Evolutionary conservation across 2,888 invertebrate species (phyloP).

Genomic region (Macaria liturata): DNA sequence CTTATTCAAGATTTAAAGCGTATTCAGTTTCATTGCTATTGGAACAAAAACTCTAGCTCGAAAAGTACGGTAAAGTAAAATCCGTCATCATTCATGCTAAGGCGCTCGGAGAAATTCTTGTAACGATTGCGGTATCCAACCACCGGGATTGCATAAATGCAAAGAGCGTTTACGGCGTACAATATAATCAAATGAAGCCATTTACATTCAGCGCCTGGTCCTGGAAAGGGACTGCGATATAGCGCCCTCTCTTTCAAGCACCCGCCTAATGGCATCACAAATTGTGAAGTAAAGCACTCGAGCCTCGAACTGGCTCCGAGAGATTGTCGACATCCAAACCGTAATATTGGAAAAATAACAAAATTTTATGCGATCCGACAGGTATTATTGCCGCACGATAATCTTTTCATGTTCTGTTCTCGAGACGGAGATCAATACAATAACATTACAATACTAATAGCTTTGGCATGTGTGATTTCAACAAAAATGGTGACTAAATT

Average conservation of each 20-base stretch:
- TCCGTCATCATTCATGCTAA: conserved; percentile 14
- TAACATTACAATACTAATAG: conserved; percentile 29
- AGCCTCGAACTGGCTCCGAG: conserved; percentile 51
- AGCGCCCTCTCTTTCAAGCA: conserved; percentile 60
- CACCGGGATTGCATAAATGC: conserved; percentile 72
- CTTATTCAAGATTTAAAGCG: too few relatives aligned
- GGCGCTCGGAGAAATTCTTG: conserved; percentile 28
- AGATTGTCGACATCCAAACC: conserved; percentile 56
- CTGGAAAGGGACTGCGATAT: conserved; percentile 53
- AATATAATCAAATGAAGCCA: conserved; percentile 80
- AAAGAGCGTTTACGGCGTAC: conserved; percentile 67
- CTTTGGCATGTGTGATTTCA: conserved; percentile 15
- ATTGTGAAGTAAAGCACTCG: conserved; percentile 67
- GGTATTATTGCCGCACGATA: conserved; percentile 53
- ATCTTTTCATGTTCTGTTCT: conserved; percentile 51
- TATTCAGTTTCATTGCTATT: too few relatives aligned
- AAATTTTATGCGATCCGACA: conserved; percentile 67
- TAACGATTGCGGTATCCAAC: conserved; percentile 51
- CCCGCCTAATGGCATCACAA: conserved; percentile 72
- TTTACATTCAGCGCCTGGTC: conserved; percentile 74
- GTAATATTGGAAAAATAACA: conserved; percentile 68
- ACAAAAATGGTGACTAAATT: too few relatives aligned
- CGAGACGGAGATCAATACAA: conserved; percentile 40
- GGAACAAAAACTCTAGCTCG: too few relatives aligned
- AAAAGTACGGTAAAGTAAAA: too few relatives aligned